Conservation (phyloP, 2,113 vertebrate species). For the Irena cyanogastra region DNA sequence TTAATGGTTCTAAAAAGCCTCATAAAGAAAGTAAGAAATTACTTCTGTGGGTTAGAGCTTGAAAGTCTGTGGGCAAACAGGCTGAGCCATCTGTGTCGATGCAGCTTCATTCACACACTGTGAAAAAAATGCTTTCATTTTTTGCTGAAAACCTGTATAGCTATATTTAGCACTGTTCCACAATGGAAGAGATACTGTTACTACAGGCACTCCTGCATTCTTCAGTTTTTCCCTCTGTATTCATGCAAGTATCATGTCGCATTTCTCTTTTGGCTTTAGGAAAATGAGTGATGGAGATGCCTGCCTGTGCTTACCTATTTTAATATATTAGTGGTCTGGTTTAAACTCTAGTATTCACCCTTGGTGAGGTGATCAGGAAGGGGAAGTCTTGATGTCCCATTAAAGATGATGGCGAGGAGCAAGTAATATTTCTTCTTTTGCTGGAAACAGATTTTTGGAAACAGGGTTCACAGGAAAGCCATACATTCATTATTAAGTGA, state of each 20-base stretch:
- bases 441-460: not conserved
- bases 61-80: not conserved
- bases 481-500: not conserved
- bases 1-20: not conserved
- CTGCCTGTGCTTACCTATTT: not conserved
- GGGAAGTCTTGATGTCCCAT: not conserved
- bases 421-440: not conserved
- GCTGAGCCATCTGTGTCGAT: not conserved
- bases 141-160: not conserved
- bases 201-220: not conserved
- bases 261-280: not conserved
- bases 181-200: not conserved
- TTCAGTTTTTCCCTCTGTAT: not conserved
- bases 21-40: not conserved
- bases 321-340: not conserved
- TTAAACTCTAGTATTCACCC: not conserved
- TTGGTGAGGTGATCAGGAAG: not conserved
- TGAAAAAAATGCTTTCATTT: not conserved
- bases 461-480: not conserved
- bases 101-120: not conserved
- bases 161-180: not conserved
- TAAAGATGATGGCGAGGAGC: not conserved
- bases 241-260: not conserved
- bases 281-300: not conserved
- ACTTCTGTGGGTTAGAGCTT: not conserved